Percentiles rank a stretch among this genome's conserved stretches.
Evolutionary conservation across 2,888 invertebrate species (phyloP).

Genomic region (Anorthoa munda): DNA sequence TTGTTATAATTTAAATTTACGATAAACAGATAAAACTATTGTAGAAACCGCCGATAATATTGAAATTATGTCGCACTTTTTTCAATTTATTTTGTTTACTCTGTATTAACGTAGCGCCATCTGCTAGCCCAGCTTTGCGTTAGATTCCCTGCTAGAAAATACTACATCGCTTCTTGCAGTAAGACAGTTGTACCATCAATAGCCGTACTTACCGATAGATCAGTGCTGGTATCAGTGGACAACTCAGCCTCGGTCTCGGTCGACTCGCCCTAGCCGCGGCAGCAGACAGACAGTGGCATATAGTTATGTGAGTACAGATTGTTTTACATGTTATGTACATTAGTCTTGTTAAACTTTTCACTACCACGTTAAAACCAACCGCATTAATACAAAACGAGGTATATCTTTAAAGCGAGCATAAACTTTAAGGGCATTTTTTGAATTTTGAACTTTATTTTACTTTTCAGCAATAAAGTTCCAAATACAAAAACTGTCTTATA

Average conservation of each 20-base stretch:
- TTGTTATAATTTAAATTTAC: too few relatives aligned
- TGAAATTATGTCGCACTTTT: too few relatives aligned
- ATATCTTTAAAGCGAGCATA: too few relatives aligned
- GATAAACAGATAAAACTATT: too few relatives aligned
- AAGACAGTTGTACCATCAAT: neutral
- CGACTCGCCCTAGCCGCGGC: conserved; percentile 90
- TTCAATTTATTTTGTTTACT: too few relatives aligned
- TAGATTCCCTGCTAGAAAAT: too few relatives aligned
- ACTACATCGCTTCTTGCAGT: neutral
- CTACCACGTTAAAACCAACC: neutral
- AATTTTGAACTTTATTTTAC: too few relatives aligned
- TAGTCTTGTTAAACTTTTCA: conserved; percentile 27
- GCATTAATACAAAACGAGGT: too few relatives aligned
- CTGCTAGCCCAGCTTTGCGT: too few relatives aligned
- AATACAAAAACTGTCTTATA: neutral
- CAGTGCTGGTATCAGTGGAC: conserved; percentile 92
- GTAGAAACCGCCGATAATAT: too few relatives aligned
- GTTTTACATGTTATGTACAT: conserved; percentile 6
- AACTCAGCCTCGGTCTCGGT: conserved; percentile 92
- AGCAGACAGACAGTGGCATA: conserved; percentile 64
- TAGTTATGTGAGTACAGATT: conserved; percentile 30
- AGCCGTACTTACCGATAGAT: conserved; percentile 90
- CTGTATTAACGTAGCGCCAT: too few relatives aligned
- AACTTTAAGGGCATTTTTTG: too few relatives aligned
- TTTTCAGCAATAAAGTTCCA: neutral